A percentile compares a stretch with the other conserved stretches of the same genome.
Evolutionary conservation across 2,888 invertebrate species (phyloP).

Genomic region (Caenorhabditis drosophilae): DNA sequence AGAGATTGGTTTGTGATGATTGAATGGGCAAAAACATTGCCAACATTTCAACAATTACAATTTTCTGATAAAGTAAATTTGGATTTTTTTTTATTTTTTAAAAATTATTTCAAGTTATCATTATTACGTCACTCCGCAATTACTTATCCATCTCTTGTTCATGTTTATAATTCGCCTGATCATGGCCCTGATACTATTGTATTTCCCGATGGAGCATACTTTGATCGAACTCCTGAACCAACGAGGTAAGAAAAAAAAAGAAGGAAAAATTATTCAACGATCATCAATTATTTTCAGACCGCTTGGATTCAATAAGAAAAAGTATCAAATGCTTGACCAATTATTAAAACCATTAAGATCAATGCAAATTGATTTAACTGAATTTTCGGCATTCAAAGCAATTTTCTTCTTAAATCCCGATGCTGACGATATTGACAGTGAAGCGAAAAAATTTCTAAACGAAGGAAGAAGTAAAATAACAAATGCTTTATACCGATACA

Average conservation of each 20-base stretch:
- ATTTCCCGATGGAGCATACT: slow-evolving; percentile 66
- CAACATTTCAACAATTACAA: slow-evolving; percentile 54
- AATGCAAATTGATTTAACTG: slow-evolving; percentile 62
- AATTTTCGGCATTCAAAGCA: slow-evolving; percentile 67
- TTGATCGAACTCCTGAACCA: slow-evolving; percentile 63
- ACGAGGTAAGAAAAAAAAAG: no score
- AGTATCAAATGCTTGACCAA: slow-evolving; percentile 66
- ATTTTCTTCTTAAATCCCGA: slow-evolving; percentile 69
- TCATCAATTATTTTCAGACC: no score
- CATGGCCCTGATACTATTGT: slow-evolving; percentile 65
- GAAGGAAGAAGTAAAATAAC: slow-evolving; percentile 60
- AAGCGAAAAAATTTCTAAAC: slow-evolving; percentile 50
- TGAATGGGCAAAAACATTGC: slow-evolving; percentile 68
- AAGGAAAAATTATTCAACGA: no score
- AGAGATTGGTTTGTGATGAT: slow-evolving; percentile 66
- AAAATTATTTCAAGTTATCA: slow-evolving; percentile 46
- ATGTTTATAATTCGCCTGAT: slow-evolving; percentile 65
- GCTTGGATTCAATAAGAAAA: slow-evolving; percentile 54
- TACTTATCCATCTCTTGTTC: slow-evolving; percentile 66
- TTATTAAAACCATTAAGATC: slow-evolving; percentile 63
- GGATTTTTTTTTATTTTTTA: not conserved
- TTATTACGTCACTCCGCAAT: slow-evolving; percentile 66
- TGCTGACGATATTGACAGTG: slow-evolving; percentile 62
- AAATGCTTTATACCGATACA: slow-evolving; percentile 65
- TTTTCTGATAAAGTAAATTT: slow-evolving; percentile 56